These are phyloP conservation scores for Temnothorax unifasciatus DNA, from an alignment of 2,888 invertebrate species.

Conservation along the genomic window DNA sequence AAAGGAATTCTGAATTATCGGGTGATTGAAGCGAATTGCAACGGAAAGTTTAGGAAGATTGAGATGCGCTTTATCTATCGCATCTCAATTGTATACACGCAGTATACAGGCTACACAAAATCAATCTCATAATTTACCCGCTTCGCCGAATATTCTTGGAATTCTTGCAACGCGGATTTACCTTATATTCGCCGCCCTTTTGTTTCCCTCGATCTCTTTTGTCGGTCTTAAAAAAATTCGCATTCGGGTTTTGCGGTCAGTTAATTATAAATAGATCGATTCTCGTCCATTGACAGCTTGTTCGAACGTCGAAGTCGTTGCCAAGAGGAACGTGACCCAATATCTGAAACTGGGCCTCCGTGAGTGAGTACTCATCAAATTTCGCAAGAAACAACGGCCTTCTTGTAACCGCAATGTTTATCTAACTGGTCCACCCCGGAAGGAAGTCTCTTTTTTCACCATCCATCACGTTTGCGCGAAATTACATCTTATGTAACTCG, in stretches of 20 bases:
- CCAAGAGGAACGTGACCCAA: slow-evolving; percentile 72
- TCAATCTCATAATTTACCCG: no score
- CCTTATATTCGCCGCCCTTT: not conserved
- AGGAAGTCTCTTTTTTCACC: not conserved
- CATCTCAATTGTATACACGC: no score
- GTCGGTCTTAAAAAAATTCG: slow-evolving; percentile 5
- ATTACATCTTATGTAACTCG: slow-evolving; percentile 18
- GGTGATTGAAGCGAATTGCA: no score
- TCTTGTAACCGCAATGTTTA: slow-evolving; percentile 15
- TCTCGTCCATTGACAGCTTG: slow-evolving; percentile 61
- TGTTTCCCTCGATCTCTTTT: not conserved
- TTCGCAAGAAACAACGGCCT: slow-evolving; percentile 57
- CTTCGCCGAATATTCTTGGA: not conserved
- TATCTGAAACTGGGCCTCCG: slow-evolving; percentile 52
- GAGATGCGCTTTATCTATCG: not conserved
- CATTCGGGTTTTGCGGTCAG: not conserved
- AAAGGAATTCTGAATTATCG: no score
- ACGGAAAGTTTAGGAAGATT: no score
- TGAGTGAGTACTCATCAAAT: slow-evolving; percentile 36
- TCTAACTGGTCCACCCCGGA: not conserved
- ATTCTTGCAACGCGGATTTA: slow-evolving; percentile 23
- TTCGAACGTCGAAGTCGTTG: slow-evolving; percentile 51
- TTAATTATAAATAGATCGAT: slow-evolving; percentile 69
- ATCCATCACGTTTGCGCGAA: not conserved
- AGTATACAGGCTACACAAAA: no score